Percentiles rank a stretch among this genome's conserved stretches.
These are phyloP conservation scores for Drosophila glabriapex DNA, from an alignment of 2,888 invertebrate genomes.

Conservation along the genomic window DNA sequence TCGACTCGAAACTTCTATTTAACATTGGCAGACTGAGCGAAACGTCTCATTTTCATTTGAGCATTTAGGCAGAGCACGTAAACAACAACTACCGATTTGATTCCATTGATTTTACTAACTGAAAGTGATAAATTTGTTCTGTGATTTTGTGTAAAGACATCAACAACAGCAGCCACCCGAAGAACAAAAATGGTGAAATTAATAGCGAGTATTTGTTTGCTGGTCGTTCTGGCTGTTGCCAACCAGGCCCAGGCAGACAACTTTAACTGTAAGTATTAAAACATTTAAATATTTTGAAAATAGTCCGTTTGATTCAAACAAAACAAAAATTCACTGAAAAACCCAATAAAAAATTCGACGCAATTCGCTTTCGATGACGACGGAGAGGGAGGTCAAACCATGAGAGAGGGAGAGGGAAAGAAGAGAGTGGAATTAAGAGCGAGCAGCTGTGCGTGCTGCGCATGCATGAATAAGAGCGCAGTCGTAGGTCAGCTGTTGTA, in stretches of 20 bases:
- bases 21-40: conserved; percentile 66
- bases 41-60: conserved; percentile 81
- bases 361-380: conserved; percentile 51
- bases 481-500: conserved; percentile 23
- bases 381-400: conserved; percentile 32
- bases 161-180: conserved; percentile 57
- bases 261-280: conserved; percentile 89
- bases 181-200: conserved; percentile 86
- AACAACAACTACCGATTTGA: conserved; percentile 26
- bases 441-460: conserved; percentile 46
- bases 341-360: conserved; percentile 68
- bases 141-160: conserved; percentile 80
- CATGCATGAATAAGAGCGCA: conserved; percentile 38
- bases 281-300: background rate
- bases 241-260: conserved; percentile 86
- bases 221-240: conserved; percentile 71
- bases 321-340: conserved; percentile 47
- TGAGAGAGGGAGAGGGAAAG: conserved; percentile 20
- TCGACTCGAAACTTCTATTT: conserved; percentile 69
- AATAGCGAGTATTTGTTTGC: conserved; percentile 86
- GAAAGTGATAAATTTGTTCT: conserved; percentile 73
- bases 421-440: conserved; percentile 17
- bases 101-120: conserved; percentile 54
- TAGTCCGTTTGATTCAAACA: conserved; percentile 15
- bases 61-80: conserved; percentile 72